Evolutionary conservation across 1,140 invertebrate genomes (phyloP).

Genomic region (Eumaeus atala): DNA sequence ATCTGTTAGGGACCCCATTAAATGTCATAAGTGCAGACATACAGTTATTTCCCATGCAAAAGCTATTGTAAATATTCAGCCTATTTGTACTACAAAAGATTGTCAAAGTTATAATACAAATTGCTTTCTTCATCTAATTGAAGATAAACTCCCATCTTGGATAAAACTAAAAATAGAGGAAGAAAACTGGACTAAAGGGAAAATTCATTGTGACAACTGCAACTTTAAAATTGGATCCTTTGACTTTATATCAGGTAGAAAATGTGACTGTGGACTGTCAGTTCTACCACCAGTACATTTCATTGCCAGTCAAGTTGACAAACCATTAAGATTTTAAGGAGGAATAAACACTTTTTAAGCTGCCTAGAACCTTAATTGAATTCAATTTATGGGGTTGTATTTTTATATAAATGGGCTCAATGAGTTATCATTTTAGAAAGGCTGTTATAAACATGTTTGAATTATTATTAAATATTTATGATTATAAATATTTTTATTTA

Average conservation of each 20-base stretch:
- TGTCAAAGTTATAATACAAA: slow-evolving; percentile 47
- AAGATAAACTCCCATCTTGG: slow-evolving; percentile 66
- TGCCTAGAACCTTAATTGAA: no score
- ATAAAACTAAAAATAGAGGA: slow-evolving; percentile 57
- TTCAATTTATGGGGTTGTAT: no score
- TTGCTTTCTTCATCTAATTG: slow-evolving; percentile 55
- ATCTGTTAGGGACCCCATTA: slow-evolving; percentile 25
- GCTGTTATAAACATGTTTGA: no score
- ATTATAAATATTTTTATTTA: no score
- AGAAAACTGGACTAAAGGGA: slow-evolving; percentile 77
- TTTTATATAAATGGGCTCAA: no score
- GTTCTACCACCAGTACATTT: slow-evolving; percentile 74
- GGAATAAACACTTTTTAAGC: no score
- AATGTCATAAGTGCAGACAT: slow-evolving; percentile 61
- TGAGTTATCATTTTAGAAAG: no score
- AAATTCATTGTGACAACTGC: slow-evolving; percentile 77
- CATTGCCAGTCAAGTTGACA: slow-evolving; percentile 75
- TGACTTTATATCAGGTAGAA: slow-evolving; percentile 77
- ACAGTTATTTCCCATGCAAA: slow-evolving; percentile 36
- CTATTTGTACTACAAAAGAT: slow-evolving; percentile 20
- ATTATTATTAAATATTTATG: no score
- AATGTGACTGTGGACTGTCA: slow-evolving; percentile 73
- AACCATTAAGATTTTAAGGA: slow-evolving; percentile 31
- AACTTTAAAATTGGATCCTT: slow-evolving; percentile 76
- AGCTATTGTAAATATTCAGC: slow-evolving; percentile 23